These are phyloP conservation scores for Drosophila pegasa DNA, from an alignment of 2,888 invertebrate species.

Conservation along the genomic window DNA sequence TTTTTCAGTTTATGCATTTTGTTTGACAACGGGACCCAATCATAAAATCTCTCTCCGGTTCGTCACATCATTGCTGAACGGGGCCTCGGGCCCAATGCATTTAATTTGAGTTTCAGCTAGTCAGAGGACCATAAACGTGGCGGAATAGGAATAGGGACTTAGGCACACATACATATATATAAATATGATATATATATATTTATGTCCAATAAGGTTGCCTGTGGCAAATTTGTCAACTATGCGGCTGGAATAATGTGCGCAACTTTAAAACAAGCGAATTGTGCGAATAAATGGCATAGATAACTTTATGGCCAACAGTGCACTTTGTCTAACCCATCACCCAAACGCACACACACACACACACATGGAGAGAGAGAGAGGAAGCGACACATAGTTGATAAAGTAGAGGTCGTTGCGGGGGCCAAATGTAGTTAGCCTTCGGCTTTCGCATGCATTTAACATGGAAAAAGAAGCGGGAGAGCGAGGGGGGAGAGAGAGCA, in stretches of 20 bases:
- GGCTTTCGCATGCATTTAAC: conserved; percentile 79
- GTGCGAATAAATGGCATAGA: conserved; percentile 67
- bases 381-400: conserved; percentile 7
- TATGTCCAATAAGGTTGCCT: conserved; percentile 45
- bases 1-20: background rate
- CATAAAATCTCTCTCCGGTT: conserved; percentile 6
- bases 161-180: background rate
- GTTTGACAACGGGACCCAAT: conserved; percentile 5
- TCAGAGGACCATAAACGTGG: conserved; percentile 8
- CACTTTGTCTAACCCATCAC: conserved; percentile 73
- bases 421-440: conserved; percentile 74
- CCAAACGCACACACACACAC: conserved; percentile 21
- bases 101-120: conserved; percentile 29
- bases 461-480: conserved; percentile 24
- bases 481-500: background rate
- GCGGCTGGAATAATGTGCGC: conserved; percentile 54
- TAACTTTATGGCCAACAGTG: conserved; percentile 74
- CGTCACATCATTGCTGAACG: conserved; percentile 18
- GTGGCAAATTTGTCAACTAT: conserved; percentile 73
- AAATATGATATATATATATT: background rate
- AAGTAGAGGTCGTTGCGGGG: conserved; percentile 33
- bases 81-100: conserved; percentile 15
- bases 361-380: conserved; percentile 8
- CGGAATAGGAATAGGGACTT: conserved; percentile 2
- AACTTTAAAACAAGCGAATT: conserved; percentile 64